A percentile compares a stretch with the other conserved stretches of the same genome.
Evolutionary conservation across 2,797 vertebrate species (phyloP).

Genomic region (Geotrypetes seraphini): DNA sequence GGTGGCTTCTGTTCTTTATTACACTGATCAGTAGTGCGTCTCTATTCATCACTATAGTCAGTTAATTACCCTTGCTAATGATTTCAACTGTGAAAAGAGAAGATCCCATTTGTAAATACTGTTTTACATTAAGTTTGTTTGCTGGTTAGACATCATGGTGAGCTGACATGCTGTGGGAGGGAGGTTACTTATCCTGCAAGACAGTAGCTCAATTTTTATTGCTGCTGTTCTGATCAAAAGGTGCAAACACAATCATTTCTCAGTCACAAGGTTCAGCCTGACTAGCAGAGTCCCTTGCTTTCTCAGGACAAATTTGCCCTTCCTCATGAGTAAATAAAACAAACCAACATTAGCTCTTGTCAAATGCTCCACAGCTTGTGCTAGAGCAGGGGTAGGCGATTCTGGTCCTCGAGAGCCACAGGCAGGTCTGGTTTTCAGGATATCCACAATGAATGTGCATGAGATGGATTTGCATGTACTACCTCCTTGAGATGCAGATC

Average conservation of each 20-base stretch:
- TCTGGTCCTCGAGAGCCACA: too few relatives aligned
- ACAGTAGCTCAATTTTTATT: constrained; percentile 7
- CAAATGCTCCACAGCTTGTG: too few relatives aligned
- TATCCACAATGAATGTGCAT: too few relatives aligned
- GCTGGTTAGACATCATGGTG: constrained; percentile 11
- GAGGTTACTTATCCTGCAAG: constrained; percentile 4
- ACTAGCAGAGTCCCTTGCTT: too few relatives aligned
- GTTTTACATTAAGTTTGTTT: constrained; percentile 22
- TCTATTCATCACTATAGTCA: constrained; percentile 38
- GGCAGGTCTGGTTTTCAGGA: too few relatives aligned
- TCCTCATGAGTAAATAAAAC: too few relatives aligned
- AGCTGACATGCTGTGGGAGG: constrained; percentile 20
- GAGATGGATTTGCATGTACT: too few relatives aligned
- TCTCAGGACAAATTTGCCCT: too few relatives aligned
- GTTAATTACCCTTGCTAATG: constrained; percentile 50
- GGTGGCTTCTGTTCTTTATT: constrained; percentile 50
- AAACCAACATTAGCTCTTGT: too few relatives aligned
- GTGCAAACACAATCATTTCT: constrained; percentile 2
- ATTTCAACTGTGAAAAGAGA: constrained; percentile 38
- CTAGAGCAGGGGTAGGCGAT: too few relatives aligned
- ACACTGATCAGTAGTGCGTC: constrained; percentile 36
- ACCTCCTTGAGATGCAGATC: too few relatives aligned
- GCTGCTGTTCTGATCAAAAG: constrained; percentile 5
- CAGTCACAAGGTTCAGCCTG: constrained; percentile 11
- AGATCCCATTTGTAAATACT: constrained; percentile 26